Conservation (phyloP, 2,797 vertebrate species). For the Pteropus rufus region DNA sequence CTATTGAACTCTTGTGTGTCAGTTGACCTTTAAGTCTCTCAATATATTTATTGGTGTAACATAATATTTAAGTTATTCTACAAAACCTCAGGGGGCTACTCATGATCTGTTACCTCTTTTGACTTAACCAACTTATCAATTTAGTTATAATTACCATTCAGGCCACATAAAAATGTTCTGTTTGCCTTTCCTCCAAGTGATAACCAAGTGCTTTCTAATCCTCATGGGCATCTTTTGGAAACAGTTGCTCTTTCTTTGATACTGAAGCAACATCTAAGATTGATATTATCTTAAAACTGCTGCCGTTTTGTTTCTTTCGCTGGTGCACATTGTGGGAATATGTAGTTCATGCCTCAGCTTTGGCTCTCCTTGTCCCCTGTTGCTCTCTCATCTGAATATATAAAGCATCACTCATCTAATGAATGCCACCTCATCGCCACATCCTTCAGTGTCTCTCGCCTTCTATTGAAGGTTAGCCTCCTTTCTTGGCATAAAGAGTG, state of each 20-base stretch:
- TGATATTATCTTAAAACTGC: neutral
- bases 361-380: neutral
- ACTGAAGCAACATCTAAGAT: neutral
- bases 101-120: constrained; percentile 47
- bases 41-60: neutral
- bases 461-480: neutral
- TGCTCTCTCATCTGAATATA: neutral
- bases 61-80: neutral
- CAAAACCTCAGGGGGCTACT: constrained; percentile 1
- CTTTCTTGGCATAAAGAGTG: neutral
- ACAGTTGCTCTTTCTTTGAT: constrained; percentile 8
- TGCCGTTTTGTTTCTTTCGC: neutral
- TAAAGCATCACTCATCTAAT: neutral
- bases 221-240: constrained; percentile 21
- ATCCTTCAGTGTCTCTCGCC: neutral
- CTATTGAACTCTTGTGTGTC: neutral
- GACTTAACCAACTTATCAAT: neutral
- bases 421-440: neutral
- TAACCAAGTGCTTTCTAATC: neutral
- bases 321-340: neutral
- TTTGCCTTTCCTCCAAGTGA: constrained; percentile 24
- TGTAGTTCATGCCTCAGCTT: neutral
- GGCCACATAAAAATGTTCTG: constrained; percentile 49
- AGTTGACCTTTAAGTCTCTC: neutral
- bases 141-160: constrained; percentile 34